Percentiles rank a stretch among this genome's conserved stretches.
phyloP scores from a whole-genome alignment of 2,888 invertebrate genomes.

The Sphinx pinastri region DNA sequence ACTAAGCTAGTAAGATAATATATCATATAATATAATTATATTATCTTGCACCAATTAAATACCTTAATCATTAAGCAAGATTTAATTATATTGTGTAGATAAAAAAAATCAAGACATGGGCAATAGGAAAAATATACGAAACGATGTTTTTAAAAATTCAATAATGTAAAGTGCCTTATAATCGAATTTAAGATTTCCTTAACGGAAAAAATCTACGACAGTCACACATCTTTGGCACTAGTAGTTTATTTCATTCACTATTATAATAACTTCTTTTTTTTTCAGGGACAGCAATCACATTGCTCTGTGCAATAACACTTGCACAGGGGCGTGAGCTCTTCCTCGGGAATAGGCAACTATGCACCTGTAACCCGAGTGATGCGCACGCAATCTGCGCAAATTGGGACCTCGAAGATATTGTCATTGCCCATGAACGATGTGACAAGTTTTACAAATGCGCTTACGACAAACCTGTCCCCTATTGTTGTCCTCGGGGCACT shows the following conservation, averaged over 20 bases:
- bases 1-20: no score
- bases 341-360: conserved; percentile 45
- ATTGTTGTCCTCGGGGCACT: conserved; percentile 41
- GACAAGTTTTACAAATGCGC: conserved; percentile 49
- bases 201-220: no score
- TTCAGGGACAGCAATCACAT: conserved; percentile 55
- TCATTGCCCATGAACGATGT: conserved; percentile 50
- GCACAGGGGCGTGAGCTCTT: conserved; percentile 46
- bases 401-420: neutral
- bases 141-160: no score
- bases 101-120: no score
- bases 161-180: no score
- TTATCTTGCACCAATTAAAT: no score
- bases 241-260: neutral
- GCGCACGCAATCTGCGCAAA: conserved; percentile 45
- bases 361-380: conserved; percentile 47
- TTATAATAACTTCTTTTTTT: conserved; percentile 32
- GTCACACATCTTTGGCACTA: no score
- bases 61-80: no score
- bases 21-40: no score
- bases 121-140: no score
- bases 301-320: conserved; percentile 60
- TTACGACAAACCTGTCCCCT: conserved; percentile 42
- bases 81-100: no score
- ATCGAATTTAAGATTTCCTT: no score